These are phyloP conservation scores for Cavia aperea DNA, from an alignment of 2,113 vertebrate species.

Conservation along the genomic window DNA sequence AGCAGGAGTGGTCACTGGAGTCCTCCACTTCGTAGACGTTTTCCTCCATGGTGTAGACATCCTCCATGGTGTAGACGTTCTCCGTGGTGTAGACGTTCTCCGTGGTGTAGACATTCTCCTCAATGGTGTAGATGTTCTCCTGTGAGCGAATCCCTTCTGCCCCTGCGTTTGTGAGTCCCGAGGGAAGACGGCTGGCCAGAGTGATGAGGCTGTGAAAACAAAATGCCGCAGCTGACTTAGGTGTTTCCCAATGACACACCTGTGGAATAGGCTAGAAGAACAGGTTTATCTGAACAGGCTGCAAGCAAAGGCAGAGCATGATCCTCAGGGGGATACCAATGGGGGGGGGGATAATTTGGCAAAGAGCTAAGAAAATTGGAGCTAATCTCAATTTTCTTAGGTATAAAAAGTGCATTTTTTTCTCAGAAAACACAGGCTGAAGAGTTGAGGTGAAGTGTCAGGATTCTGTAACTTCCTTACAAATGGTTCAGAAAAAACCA, in stretches of 20 bases:
- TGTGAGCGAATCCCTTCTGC: background rate
- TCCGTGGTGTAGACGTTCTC: too few species aligned
- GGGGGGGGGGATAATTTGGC: background rate
- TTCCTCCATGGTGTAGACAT: constrained; percentile 62
- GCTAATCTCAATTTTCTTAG: background rate
- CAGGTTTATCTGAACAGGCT: background rate
- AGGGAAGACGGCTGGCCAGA: background rate
- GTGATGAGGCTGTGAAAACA: constrained; percentile 50
- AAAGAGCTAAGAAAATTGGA: background rate
- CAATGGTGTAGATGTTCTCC: constrained; percentile 60
- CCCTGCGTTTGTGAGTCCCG: background rate
- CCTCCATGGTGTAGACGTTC: background rate
- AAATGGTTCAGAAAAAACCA: background rate
- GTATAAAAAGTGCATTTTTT: background rate
- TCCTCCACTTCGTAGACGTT: constrained; percentile 44
- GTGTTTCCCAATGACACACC: background rate
- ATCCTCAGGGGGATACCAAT: background rate
- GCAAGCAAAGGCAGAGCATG: background rate
- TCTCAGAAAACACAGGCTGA: background rate
- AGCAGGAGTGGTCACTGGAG: background rate
- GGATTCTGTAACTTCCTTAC: background rate
- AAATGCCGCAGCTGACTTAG: background rate
- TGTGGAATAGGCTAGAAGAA: background rate
- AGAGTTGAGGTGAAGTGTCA: background rate
- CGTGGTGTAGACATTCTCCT: constrained; percentile 30